Percentiles rank a stretch among this genome's conserved stretches.
phyloP scores from a whole-genome alignment of 2,113 vertebrate genomes.

The Saccopteryx bilineata region DNA sequence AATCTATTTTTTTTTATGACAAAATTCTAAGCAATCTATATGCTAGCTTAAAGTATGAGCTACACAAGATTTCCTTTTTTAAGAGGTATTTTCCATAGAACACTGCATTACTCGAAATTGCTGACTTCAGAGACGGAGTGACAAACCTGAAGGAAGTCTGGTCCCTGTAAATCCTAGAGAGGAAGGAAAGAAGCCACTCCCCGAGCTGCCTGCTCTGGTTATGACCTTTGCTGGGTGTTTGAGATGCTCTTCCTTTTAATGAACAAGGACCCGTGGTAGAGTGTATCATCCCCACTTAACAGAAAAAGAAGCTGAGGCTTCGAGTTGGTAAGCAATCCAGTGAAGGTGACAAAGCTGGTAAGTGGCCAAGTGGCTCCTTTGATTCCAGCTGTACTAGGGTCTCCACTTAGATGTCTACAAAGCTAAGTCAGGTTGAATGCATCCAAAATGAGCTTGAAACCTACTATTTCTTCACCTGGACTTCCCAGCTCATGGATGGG shows the following conservation, averaged over 20 bases:
- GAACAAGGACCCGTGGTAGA: not conserved
- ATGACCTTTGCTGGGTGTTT: not conserved
- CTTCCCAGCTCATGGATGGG: not conserved
- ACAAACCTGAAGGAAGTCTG: not conserved
- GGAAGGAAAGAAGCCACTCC: not conserved
- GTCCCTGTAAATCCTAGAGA: not conserved
- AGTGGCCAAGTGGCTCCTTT: not conserved
- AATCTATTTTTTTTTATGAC: not conserved
- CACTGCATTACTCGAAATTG: not conserved
- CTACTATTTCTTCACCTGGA: not conserved
- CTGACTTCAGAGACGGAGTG: conserved; percentile 1
- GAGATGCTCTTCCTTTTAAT: not conserved
- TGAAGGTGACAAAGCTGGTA: not conserved
- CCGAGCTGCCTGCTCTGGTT: not conserved
- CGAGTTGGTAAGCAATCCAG: not conserved
- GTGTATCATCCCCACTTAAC: not conserved
- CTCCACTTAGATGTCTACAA: not conserved
- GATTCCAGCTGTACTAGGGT: not conserved
- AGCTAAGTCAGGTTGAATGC: not conserved
- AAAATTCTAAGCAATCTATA: conserved; percentile 25
- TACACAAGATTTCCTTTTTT: not conserved
- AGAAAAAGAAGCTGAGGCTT: conserved; percentile 17
- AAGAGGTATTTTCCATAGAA: conserved; percentile 31
- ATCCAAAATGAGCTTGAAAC: not conserved
- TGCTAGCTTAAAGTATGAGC: not conserved